Conservation (phyloP, 2,797 vertebrate genomes). For the Mallotus villosus region DNA sequence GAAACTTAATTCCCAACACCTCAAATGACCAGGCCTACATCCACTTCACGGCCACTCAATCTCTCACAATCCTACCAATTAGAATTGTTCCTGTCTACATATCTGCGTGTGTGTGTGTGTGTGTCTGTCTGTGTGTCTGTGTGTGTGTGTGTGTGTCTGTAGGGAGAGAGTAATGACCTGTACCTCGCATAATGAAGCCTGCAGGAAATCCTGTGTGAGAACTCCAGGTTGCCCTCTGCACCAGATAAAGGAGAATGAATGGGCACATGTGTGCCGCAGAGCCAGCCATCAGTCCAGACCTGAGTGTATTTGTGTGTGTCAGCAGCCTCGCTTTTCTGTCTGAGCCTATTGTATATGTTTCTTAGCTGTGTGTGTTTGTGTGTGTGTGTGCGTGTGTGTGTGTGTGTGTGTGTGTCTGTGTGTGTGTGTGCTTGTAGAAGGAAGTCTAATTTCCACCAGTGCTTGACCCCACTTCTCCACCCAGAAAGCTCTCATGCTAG, state of each 20-base stretch:
- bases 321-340: conserved; percentile 1
- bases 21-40: conserved; percentile 64
- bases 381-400: conserved; percentile 7
- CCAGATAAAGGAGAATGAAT: conserved; percentile 48
- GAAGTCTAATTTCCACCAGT: conserved; percentile 50
- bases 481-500: conserved; percentile 55
- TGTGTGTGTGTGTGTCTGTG: conserved; percentile 5
- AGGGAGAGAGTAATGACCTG: conserved; percentile 47
- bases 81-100: conserved; percentile 12
- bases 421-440: conserved; percentile 10
- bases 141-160: conserved; percentile 23
- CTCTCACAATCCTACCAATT: conserved; percentile 49
- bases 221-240: conserved; percentile 40
- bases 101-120: conserved; percentile 3
- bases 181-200: conserved; percentile 51
- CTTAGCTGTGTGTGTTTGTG: conserved; percentile 1
- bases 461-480: conserved; percentile 30
- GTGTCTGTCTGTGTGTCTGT: conserved; percentile 14
- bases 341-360: neutral
- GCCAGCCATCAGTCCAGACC: neutral
- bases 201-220: conserved; percentile 53
- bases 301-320: conserved; percentile 2
- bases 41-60: conserved; percentile 60
- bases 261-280: conserved; percentile 27
- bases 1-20: conserved; percentile 72